Base-by-base conservation (phyloP, 2,113 vertebrate species). In the Myrmecophaga tridactyla region DNA sequence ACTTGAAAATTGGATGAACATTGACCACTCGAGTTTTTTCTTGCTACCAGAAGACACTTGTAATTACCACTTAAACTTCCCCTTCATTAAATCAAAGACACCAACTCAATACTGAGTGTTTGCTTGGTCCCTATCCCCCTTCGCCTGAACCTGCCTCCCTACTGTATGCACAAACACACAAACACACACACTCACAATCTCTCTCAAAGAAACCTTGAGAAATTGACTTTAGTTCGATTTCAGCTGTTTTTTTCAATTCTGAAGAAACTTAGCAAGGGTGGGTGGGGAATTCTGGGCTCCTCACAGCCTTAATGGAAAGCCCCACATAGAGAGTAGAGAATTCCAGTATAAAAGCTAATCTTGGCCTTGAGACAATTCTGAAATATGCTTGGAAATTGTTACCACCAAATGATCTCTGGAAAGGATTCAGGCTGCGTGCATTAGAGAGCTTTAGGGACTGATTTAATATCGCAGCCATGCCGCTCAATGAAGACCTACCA, bases 181-280 rank as follows among this genome's bases (percentile, higher is more conserved):
- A 8, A 29, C 15, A 41, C 56, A 46, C 46, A 27, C 62, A 36
- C 23, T 17, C 43, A 20, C 31, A 75, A 21, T 48, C 6, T 69
- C 3, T 58, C 13, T 3, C 53, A 56, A 56, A 56, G 53, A 56
- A 92, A 70, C 13, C 6, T 90, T 31, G 6, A 7, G n/a, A n/a
- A n/a, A n/a, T n/a, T n/a, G n/a, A 34, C 63, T 75, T 43, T 18
- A 58, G 70, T 62, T 87, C 92, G 93, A 92, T 95, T 92, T 94
- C 36, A 85, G 82, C 90, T 95, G 78, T 25, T 65, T 48, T 94
- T 97, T 97, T 87, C 86, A 97, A 84, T 97, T 97, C 86, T 48
- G 94, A 88, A 96, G 89, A 97, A 97, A 84, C 9, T 72, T 87
- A 69, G 18, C 43, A 43, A 48, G 13, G 56, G 46, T 10, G 48